These are phyloP conservation scores for Peromyscus nudipes DNA, from an alignment of 2,797 vertebrate genomes.

Conservation along the genomic window DNA sequence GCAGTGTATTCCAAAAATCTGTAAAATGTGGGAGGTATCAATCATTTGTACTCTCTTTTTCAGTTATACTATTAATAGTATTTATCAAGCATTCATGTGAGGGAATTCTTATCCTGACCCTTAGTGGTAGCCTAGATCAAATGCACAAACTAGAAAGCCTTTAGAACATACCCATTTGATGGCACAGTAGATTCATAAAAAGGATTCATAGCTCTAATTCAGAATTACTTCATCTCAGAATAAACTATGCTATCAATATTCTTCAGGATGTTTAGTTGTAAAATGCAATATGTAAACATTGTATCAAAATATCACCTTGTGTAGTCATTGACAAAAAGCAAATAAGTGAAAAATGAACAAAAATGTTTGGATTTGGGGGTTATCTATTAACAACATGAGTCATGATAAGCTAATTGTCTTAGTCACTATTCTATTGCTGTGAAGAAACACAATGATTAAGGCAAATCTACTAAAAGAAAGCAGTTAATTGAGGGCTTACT, in stretches of 20 bases:
- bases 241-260: neutral
- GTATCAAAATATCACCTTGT: neutral
- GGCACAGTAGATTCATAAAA: neutral
- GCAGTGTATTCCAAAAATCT: neutral
- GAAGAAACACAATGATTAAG: neutral
- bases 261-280: neutral
- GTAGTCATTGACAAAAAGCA: neutral
- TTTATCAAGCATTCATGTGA: neutral
- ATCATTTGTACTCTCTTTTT: neutral
- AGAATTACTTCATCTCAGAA: neutral
- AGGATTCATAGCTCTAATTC: neutral
- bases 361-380: neutral
- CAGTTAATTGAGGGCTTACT: neutral
- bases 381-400: neutral
- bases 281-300: neutral
- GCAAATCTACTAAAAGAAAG: neutral
- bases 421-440: neutral
- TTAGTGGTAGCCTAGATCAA: neutral
- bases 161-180: neutral
- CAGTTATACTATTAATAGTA: accelerated
- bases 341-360: neutral
- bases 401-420: neutral
- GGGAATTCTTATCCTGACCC: neutral
- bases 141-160: neutral
- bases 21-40: neutral